A percentile compares a stretch with the other conserved stretches of the same genome.
Evolutionary conservation across 2,888 invertebrate genomes (phyloP).

Genomic region (Apodemia mormo): DNA sequence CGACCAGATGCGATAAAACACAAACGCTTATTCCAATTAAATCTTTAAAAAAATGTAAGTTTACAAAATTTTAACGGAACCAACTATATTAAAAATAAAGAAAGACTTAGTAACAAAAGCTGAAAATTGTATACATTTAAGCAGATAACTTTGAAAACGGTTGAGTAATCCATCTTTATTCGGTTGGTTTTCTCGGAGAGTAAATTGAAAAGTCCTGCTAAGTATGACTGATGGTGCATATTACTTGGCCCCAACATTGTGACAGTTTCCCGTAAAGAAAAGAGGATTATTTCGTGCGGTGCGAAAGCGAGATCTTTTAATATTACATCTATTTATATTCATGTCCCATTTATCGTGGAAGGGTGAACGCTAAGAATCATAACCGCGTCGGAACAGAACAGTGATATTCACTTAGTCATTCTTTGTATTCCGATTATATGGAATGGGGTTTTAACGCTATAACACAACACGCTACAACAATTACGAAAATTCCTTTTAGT

Average conservation of each 20-base stretch:
- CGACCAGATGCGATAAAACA: too few species aligned
- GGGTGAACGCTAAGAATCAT: slow-evolving; percentile 61
- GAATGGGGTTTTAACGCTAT: slow-evolving; percentile 14
- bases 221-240: slow-evolving; percentile 79
- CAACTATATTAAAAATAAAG: not conserved
- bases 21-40: too few species aligned
- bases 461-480: slow-evolving; percentile 25
- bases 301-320: slow-evolving; percentile 67
- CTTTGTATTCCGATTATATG: slow-evolving; percentile 42
- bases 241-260: slow-evolving; percentile 68
- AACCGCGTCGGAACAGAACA: slow-evolving; percentile 63
- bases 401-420: slow-evolving; percentile 68
- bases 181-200: slow-evolving; percentile 59
- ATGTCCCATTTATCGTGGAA: slow-evolving; percentile 59
- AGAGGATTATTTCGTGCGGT: slow-evolving; percentile 71
- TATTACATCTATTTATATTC: slow-evolving; percentile 78
- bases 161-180: slow-evolving; percentile 73
- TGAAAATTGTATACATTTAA: slow-evolving; percentile 12
- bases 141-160: slow-evolving; percentile 20
- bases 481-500: slow-evolving; percentile 22
- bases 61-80: too few species aligned
- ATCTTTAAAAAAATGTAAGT: too few species aligned
- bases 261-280: slow-evolving; percentile 72
- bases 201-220: slow-evolving; percentile 79
- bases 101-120: not conserved